Percentiles rank a stretch among this genome's conserved stretches.
Evolutionary conservation across 2,797 vertebrate genomes (phyloP).

Genomic region (Synanceia verrucosa): DNA sequence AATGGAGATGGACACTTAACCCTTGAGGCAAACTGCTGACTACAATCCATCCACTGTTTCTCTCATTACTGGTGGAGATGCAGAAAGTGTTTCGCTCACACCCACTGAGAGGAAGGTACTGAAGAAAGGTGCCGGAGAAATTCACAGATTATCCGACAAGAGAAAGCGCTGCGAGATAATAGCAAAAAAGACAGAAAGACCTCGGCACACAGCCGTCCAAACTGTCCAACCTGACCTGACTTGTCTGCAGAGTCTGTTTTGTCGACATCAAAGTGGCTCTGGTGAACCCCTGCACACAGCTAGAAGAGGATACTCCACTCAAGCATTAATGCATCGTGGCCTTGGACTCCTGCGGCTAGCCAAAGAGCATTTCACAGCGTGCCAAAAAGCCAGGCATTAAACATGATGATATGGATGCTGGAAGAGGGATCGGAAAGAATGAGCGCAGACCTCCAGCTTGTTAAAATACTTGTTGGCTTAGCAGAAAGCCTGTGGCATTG

Average conservation of each 20-base stretch:
- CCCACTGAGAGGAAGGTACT: conserved; percentile 1
- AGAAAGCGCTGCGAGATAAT: conserved; percentile 16
- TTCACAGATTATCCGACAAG: conserved; percentile 28
- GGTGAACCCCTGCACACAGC: background rate
- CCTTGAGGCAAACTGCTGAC: conserved; percentile 50
- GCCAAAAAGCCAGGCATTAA: conserved; percentile 45
- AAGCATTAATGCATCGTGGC: conserved; percentile 9
- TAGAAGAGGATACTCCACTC: background rate
- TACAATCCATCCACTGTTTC: conserved; percentile 65
- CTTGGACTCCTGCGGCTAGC: conserved; percentile 29
- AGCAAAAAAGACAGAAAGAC: conserved; percentile 42
- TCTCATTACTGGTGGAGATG: conserved; percentile 30
- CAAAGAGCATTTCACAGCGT: background rate
- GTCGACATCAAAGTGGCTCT: conserved; percentile 35
- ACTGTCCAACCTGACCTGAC: conserved; percentile 46
- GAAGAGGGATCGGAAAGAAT: conserved; percentile 63
- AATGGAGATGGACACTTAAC: conserved; percentile 68
- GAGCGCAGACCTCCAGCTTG: conserved; percentile 56
- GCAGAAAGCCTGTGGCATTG: conserved; percentile 46
- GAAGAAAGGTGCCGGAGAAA: conserved; percentile 3
- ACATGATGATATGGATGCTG: conserved; percentile 48
- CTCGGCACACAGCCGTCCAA: conserved; percentile 14
- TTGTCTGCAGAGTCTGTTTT: conserved; percentile 41
- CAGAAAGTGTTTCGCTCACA: conserved; percentile 9
- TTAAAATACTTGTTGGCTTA: conserved; percentile 68